Base-by-base conservation (phyloP, 2,797 vertebrate species). In the Ctenosaura bakeri region DNA sequence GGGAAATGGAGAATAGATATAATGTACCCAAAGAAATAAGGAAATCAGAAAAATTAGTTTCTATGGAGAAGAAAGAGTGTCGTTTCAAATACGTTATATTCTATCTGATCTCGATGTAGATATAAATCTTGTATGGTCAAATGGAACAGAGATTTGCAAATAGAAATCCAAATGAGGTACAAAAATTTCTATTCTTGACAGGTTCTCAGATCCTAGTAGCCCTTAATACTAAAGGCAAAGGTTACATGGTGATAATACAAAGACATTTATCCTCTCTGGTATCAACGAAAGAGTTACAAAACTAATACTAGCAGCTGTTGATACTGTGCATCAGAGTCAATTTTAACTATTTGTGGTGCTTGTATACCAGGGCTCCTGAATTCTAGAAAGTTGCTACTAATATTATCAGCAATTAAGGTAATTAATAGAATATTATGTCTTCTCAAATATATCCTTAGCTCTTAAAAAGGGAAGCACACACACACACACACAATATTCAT, bases 161-260 rank as follows among this genome's bases (percentile, higher is more conserved):
- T 69, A 42, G 62, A 69, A 84, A 84, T 84, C 14, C 42, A 50
- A 26, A 84, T 69, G 64, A 84, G 26, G 42, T 50, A 84, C 14
- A 69, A 26, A 14, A 84, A 46, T 84, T 84, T 84, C 83, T 69
- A 84, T n/a, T 69, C 64, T 50, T 69, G 83, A 69, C 66, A 84
- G 26, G 14, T 50, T 50, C 26, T 84, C 62, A 46, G 12, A 13
- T 84, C 66, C 50, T 42, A n/a, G 42, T 84, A 84, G 35, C 16
- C 42, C 42, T 84, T 84, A 69, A 69, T 50, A 69, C 16, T 69
- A 84, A 46, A 69, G 26, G 69, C n/a, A 69, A 69, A 18, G 38
- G 42, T 69, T 69, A 32, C 62, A 69, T 32, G 35, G 69, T 84
- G 26, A 14, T 14, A 42, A 69, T 18, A 38, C 81, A 14, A 29